Evolutionary conservation across 2,888 invertebrate species (phyloP).

Genomic region (Sesia bembeciformis): DNA sequence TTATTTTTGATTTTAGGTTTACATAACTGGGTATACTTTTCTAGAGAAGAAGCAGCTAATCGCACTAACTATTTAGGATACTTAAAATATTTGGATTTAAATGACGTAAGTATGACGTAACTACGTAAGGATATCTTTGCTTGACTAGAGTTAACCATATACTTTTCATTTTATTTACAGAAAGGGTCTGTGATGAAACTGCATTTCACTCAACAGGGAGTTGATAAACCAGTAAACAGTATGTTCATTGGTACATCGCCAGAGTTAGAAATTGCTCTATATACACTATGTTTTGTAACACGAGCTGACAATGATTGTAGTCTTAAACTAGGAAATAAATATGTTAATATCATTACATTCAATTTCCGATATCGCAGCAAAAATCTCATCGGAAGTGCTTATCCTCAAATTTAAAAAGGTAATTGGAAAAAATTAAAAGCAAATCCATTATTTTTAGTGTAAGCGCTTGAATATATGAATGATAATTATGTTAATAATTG

Average conservation of each 20-base stretch:
- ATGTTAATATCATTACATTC: conserved; percentile 82
- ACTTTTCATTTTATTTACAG: conserved; percentile 52
- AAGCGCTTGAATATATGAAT: too few relatives aligned
- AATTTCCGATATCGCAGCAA: conserved; percentile 84
- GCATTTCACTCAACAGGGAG: conserved; percentile 80
- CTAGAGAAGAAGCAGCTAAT: conserved; percentile 81
- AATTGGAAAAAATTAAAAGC: too few relatives aligned
- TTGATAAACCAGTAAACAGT: conserved; percentile 84
- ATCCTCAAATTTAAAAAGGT: conserved; percentile 79
- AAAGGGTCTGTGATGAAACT: conserved; percentile 84
- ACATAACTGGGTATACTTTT: conserved; percentile 94
- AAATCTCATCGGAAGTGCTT: conserved; percentile 86
- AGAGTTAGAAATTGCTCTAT: conserved; percentile 92
- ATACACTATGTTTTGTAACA: conserved; percentile 88
- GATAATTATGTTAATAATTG: too few relatives aligned
- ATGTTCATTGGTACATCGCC: conserved; percentile 92
- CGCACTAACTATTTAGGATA: conserved; percentile 87
- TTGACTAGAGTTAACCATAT: neutral
- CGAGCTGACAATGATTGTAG: conserved; percentile 84
- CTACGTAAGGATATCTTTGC: neutral
- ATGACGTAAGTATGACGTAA: conserved; percentile 74
- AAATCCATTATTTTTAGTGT: too few relatives aligned
- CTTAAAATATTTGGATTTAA: conserved; percentile 80
- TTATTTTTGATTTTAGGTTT: conserved; percentile 70
- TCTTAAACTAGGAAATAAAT: conserved; percentile 80